A percentile compares a stretch with the other conserved stretches of the same genome.
Conservation (phyloP, 2,888 invertebrate species). For the Drosophila mettleri region DNA sequence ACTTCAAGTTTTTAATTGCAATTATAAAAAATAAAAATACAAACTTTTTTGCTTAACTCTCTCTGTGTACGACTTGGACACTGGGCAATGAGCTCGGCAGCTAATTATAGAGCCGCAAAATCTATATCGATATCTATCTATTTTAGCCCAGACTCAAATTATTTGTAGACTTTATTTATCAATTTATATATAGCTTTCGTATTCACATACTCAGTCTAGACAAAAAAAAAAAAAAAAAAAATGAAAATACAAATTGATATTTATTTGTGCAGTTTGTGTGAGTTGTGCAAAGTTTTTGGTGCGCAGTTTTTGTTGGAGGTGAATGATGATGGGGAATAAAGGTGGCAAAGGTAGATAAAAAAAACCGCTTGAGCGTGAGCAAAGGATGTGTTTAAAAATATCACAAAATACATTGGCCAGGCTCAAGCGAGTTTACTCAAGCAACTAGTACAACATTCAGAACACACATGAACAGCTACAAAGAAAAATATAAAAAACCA, state of each 20-base stretch:
- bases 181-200: slow-evolving; percentile 20
- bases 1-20: slow-evolving; percentile 72
- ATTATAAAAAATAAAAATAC: slow-evolving; percentile 63
- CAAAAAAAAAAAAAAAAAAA: not conserved
- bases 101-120: no score
- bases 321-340: slow-evolving; percentile 2
- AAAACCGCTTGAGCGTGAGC: slow-evolving; percentile 10
- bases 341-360: slow-evolving; percentile 5
- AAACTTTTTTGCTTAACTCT: slow-evolving; percentile 36
- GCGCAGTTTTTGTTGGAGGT: slow-evolving; percentile 14
- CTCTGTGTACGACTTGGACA: slow-evolving; percentile 33
- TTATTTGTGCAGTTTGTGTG: slow-evolving; percentile 48
- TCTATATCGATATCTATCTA: not conserved
- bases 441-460: slow-evolving; percentile 47
- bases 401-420: slow-evolving; percentile 2
- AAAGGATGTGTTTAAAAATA: not conserved
- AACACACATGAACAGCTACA: slow-evolving; percentile 47
- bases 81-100: slow-evolving; percentile 20
- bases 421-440: slow-evolving; percentile 15
- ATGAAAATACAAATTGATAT: not conserved
- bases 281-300: slow-evolving; percentile 40
- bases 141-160: not conserved
- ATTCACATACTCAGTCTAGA: slow-evolving; percentile 7
- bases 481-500: slow-evolving; percentile 2
- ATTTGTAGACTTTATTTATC: not conserved